These are phyloP conservation scores for Mesorhabditis sp. DNA, from an alignment of 2,888 invertebrate genomes.

Conservation along the genomic window DNA sequence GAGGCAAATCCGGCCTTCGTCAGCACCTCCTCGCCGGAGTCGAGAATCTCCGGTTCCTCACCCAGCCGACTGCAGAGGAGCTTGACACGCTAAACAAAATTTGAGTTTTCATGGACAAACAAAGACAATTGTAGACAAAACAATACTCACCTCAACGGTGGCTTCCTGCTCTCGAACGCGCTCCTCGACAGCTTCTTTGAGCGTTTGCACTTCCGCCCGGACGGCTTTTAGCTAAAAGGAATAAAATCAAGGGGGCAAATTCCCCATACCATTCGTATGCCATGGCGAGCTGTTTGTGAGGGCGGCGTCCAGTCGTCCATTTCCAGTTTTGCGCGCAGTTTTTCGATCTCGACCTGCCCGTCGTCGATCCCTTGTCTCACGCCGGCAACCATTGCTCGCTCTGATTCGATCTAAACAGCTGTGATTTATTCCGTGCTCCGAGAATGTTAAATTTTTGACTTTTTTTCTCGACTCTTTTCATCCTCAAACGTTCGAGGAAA, in stretches of 20 bases:
- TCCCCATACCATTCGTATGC: not conserved
- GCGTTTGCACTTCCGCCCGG: not conserved
- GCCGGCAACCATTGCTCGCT: not conserved
- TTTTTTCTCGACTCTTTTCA: too few relatives aligned
- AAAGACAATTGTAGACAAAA: not conserved
- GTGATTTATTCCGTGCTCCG: too few relatives aligned
- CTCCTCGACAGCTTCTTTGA: not conserved
- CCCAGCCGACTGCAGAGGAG: not conserved
- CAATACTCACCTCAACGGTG: not conserved
- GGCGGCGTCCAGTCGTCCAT: not conserved
- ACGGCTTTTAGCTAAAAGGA: not conserved
- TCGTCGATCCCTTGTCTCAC: not conserved
- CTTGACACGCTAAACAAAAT: too few relatives aligned
- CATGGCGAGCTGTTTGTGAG: not conserved
- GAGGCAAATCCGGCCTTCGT: not conserved
- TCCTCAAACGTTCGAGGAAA: not conserved
- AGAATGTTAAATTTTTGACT: too few relatives aligned
- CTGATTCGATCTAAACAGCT: not conserved
- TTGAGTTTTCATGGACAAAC: too few relatives aligned
- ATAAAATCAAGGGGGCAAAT: not conserved
- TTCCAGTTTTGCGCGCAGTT: not conserved
- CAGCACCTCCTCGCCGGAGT: not conserved
- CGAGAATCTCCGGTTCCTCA: not conserved
- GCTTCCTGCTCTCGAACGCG: not conserved
- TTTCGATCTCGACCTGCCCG: not conserved